Conservation (phyloP, 2,113 vertebrate species). For the Callipepla squamata region DNA sequence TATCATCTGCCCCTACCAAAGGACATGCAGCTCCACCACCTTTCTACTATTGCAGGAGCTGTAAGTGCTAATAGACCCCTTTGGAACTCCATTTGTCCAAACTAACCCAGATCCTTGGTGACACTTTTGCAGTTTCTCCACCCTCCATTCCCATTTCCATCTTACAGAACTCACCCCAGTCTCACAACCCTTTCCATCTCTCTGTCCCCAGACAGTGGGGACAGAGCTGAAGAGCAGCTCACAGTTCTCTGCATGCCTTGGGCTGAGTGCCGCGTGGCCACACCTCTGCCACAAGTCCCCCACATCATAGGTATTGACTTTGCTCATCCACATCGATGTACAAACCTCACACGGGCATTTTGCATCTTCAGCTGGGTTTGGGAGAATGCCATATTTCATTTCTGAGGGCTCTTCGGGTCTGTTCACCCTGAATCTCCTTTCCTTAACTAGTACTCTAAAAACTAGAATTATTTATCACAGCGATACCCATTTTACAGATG, state of each 20-base stretch:
- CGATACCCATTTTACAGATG: background rate
- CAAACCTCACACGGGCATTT: too few species aligned
- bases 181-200: background rate
- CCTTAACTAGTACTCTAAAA: background rate
- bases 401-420: background rate
- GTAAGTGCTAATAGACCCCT: background rate
- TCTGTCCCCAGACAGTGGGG: background rate
- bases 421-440: background rate
- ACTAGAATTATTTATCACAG: too few species aligned
- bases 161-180: accelerated
- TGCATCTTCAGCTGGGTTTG: background rate
- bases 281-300: background rate
- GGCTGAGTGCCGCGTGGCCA: accelerated
- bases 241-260: background rate
- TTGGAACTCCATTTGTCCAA: background rate
- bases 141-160: background rate
- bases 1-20: accelerated
- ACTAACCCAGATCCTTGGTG: background rate
- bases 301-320: background rate
- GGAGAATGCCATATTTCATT: background rate
- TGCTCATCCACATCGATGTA: background rate
- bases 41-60: background rate
- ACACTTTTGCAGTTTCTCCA: background rate
- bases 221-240: background rate
- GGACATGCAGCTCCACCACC: background rate